Evolutionary conservation across 2,888 invertebrate species (phyloP).

Genomic region (Archips xylosteana): DNA sequence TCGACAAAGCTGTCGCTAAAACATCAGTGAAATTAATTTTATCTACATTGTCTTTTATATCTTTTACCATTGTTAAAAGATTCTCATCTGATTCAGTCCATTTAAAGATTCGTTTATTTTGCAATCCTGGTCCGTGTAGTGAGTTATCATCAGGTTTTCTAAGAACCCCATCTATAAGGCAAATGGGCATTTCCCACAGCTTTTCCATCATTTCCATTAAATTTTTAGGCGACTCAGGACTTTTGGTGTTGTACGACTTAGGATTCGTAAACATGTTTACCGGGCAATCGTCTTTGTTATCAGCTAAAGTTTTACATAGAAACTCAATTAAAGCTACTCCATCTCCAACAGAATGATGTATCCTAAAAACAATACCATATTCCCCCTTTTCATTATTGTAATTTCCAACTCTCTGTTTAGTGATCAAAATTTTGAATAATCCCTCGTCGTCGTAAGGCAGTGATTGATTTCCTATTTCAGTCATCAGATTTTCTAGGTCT

Average conservation of each 20-base stretch:
- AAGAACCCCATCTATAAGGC: conserved; percentile 59
- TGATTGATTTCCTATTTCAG: conserved; percentile 66
- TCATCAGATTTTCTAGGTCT: conserved; percentile 67
- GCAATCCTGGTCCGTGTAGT: conserved; percentile 73
- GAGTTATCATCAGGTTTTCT: conserved; percentile 68
- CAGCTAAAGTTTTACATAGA: conserved; percentile 75
- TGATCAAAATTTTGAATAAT: conserved; percentile 82
- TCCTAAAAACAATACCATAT: conserved; percentile 79
- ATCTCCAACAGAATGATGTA: conserved; percentile 85
- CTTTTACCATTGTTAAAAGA: conserved; percentile 65
- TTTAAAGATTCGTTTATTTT: conserved; percentile 72
- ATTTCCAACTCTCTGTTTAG: conserved; percentile 56
- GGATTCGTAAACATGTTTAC: conserved; percentile 53
- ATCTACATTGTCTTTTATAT: conserved; percentile 59
- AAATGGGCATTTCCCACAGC: conserved; percentile 57
- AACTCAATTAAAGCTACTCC: conserved; percentile 80
- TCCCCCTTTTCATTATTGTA: conserved; percentile 50
- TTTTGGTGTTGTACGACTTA: conserved; percentile 45
- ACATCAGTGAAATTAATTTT: conserved; percentile 77
- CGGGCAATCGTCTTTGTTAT: conserved; percentile 54
- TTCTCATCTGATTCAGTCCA: conserved; percentile 70
- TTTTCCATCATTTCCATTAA: conserved; percentile 56
- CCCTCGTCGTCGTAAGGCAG: conserved; percentile 77
- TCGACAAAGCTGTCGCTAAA: conserved; percentile 76
- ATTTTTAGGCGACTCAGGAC: conserved; percentile 46